Evolutionary conservation across 2,888 invertebrate species (phyloP).

Genomic region (Spisula solida): DNA sequence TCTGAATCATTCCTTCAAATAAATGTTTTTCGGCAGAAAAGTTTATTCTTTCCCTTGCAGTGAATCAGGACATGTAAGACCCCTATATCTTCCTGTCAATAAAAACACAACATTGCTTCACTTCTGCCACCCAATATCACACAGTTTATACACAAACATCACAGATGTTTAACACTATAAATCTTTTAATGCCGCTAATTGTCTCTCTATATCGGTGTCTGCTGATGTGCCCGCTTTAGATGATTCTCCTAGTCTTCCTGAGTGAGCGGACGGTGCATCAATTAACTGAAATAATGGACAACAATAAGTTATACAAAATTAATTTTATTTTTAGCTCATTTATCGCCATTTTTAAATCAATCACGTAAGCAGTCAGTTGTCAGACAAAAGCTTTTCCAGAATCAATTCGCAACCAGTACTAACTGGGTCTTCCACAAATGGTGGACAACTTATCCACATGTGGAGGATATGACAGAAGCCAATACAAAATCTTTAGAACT

Average conservation of each 20-base stretch:
- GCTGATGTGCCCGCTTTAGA: slow-evolving; percentile 81
- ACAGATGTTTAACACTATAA: slow-evolving; percentile 71
- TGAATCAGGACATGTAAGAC: background rate
- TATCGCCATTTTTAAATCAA: too few relatives aligned
- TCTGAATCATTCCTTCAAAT: too few relatives aligned
- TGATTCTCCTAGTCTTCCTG: slow-evolving; percentile 86
- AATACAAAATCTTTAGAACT: too few relatives aligned
- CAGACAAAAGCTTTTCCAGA: too few relatives aligned
- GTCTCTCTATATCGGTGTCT: slow-evolving; percentile 87
- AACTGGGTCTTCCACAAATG: too few relatives aligned
- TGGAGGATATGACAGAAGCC: too few relatives aligned
- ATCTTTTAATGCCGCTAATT: slow-evolving; percentile 86
- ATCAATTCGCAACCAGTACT: too few relatives aligned
- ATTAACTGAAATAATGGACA: slow-evolving; percentile 82
- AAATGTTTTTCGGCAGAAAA: too few relatives aligned
- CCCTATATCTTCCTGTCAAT: background rate
- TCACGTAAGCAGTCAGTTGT: too few relatives aligned
- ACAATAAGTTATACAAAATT: background rate
- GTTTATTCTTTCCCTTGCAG: too few relatives aligned
- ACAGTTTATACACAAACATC: background rate
- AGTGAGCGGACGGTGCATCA: slow-evolving; percentile 87
- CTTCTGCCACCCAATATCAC: background rate
- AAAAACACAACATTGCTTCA: background rate
- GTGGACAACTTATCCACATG: too few relatives aligned
- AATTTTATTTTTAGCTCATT: too few relatives aligned